Evolutionary conservation across 2,113 vertebrate species (phyloP).

Genomic region (Turnix velox): DNA sequence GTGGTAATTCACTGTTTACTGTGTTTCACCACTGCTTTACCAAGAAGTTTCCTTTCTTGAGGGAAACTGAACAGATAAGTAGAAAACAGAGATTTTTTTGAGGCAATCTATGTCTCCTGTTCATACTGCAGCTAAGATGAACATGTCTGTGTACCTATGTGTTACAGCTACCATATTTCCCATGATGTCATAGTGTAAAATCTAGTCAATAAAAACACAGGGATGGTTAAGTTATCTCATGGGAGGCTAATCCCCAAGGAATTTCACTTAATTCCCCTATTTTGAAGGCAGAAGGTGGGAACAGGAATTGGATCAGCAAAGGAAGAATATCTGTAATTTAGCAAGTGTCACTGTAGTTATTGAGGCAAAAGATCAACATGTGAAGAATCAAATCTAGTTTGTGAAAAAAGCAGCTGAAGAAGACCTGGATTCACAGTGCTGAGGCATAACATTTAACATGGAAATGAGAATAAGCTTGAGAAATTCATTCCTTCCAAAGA

Average conservation of each 20-base stretch:
- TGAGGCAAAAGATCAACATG: not conserved
- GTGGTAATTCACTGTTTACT: not conserved
- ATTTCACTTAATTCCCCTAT: not conserved
- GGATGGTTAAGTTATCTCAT: not conserved
- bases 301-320: not conserved
- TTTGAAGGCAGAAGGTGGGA: not conserved
- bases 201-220: not conserved
- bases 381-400: not conserved
- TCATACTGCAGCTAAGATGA: not conserved
- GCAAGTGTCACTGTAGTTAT: not conserved
- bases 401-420: not conserved
- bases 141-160: fast-evolving
- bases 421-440: not conserved
- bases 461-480: not conserved
- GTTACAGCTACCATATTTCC: not conserved
- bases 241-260: not conserved
- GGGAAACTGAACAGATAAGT: not conserved
- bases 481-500: not conserved
- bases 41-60: not conserved
- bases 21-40: not conserved
- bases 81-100: not conserved
- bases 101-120: not conserved
- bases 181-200: not conserved
- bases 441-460: not conserved
- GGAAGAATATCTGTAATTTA: not conserved